Conservation (phyloP, 1,140 invertebrate genomes). For the Eulimnadia texana region DNA sequence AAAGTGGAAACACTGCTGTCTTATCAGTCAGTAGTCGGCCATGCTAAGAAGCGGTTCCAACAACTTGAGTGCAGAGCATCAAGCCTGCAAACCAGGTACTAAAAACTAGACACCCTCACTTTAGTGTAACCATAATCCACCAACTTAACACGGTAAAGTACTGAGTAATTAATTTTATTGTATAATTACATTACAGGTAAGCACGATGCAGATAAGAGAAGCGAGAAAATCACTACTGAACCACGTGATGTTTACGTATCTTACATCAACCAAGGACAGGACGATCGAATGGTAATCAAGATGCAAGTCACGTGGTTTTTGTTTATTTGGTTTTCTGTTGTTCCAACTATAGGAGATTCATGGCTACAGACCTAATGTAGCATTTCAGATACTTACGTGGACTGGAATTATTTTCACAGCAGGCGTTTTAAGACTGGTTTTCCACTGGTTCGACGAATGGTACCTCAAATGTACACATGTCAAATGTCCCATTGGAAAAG, state of each 20-base stretch:
- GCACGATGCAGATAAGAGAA: background rate
- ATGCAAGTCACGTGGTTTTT: background rate
- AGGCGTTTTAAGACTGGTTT: conserved; percentile 59
- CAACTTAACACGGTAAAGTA: background rate
- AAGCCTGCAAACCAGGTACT: too few species aligned
- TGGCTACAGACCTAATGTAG: conserved; percentile 41
- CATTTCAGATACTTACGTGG: conserved; percentile 40
- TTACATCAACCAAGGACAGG: conserved; percentile 9
- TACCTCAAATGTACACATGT: conserved; percentile 57
- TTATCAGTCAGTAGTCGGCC: too few species aligned
- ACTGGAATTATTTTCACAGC: conserved; percentile 45
- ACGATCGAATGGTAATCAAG: conserved; percentile 11
- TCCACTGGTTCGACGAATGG: conserved; percentile 75
- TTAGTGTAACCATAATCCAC: background rate
- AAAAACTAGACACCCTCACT: background rate
- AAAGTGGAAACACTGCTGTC: too few species aligned
- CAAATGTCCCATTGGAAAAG: conserved; percentile 48
- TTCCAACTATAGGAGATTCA: conserved; percentile 37
- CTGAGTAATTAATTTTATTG: background rate
- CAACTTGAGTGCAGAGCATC: too few species aligned
- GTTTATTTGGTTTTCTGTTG: background rate
- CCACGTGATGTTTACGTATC: background rate
- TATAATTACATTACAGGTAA: background rate
- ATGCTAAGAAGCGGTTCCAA: too few species aligned
- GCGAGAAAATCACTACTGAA: background rate